Evolutionary conservation across 2,888 invertebrate genomes (phyloP).

Genomic region (Phengaris alcon): DNA sequence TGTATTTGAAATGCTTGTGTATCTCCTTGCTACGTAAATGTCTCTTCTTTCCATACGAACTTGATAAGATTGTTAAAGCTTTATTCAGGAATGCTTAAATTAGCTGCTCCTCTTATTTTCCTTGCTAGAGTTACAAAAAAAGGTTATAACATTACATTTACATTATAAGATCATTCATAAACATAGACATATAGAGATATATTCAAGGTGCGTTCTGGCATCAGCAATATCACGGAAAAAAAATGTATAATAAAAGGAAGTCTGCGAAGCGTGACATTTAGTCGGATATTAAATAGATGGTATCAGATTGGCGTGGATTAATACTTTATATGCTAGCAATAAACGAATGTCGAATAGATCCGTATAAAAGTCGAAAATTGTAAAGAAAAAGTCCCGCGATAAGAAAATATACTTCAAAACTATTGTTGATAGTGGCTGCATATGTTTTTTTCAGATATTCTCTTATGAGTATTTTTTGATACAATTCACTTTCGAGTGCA

Average conservation of each 20-base stretch:
- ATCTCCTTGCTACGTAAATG: neutral
- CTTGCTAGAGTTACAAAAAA: neutral
- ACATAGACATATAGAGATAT: neutral
- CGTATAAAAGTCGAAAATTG: neutral
- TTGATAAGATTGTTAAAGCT: neutral
- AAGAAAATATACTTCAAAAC: neutral
- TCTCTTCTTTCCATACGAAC: neutral
- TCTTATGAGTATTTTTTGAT: too few relatives aligned
- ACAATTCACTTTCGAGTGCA: too few relatives aligned
- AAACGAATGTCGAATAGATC: neutral
- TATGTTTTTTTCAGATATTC: too few relatives aligned
- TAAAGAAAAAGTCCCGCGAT: neutral
- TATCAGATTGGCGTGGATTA: constrained; percentile 27
- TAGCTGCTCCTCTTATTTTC: too few relatives aligned
- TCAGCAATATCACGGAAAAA: constrained; percentile 21
- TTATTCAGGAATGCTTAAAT: neutral
- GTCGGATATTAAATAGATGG: constrained; percentile 28
- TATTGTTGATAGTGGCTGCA: too few relatives aligned
- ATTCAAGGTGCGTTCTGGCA: constrained; percentile 18
- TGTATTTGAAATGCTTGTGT: neutral
- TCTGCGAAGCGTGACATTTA: constrained; percentile 27
- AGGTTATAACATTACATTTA: too few relatives aligned
- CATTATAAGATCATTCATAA: neutral
- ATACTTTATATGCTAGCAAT: constrained; percentile 20
- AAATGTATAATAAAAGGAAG: constrained; percentile 26